phyloP scores from a whole-genome alignment of 2,888 invertebrate genomes.

The Epicampocera succincta region DNA sequence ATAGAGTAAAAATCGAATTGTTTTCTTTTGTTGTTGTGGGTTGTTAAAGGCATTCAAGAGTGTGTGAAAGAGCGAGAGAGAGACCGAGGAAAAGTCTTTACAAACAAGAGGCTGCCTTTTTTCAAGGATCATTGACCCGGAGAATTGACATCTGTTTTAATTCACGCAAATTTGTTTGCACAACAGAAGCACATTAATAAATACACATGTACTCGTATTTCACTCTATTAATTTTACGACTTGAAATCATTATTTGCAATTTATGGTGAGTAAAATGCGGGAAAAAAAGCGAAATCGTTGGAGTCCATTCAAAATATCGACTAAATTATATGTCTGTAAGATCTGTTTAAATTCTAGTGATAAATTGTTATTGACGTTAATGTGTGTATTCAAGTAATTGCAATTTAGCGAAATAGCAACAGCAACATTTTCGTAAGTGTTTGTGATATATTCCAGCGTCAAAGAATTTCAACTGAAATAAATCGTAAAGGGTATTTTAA shows the following conservation, averaged over 20 bases:
- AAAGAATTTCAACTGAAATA: constrained; percentile 13
- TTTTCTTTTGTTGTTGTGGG: neutral
- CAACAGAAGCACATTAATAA: neutral
- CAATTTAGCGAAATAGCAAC: neutral
- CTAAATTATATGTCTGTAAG: constrained; percentile 14
- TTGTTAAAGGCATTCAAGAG: no score
- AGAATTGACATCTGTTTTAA: constrained; percentile 70
- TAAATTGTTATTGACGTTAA: constrained; percentile 58
- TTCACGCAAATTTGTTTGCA: constrained; percentile 63
- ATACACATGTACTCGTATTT: no score
- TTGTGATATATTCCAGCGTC: constrained; percentile 41
- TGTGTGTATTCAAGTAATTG: constrained; percentile 50
- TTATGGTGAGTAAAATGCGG: neutral
- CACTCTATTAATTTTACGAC: constrained; percentile 2
- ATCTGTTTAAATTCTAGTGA: constrained; percentile 41
- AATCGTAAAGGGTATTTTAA: neutral
- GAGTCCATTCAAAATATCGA: neutral
- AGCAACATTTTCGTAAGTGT: neutral
- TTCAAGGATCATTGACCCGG: constrained; percentile 71
- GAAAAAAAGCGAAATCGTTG: neutral
- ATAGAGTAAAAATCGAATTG: constrained; percentile 2
- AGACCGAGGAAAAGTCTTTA: neutral
- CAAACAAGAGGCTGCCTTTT: constrained; percentile 13
- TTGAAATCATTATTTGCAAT: constrained; percentile 22
- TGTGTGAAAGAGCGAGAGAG: no score